These are phyloP conservation scores for Halictus quadricinctus DNA, from an alignment of 2,888 invertebrate genomes.

Conservation along the genomic window DNA sequence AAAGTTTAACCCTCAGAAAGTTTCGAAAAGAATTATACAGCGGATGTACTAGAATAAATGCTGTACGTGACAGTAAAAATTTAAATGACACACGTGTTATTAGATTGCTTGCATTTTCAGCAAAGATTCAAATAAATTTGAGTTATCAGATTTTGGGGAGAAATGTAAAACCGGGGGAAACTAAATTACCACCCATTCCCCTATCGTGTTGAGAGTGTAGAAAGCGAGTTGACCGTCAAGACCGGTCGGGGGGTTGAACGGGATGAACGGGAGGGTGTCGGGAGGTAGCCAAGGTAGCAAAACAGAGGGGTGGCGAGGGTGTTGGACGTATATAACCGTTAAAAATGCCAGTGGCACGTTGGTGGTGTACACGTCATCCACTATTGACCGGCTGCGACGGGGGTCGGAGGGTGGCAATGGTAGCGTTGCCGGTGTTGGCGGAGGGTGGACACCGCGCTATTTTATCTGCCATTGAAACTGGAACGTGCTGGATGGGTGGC, in stretches of 20 bases:
- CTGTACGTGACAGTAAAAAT: too few species aligned
- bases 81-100: too few species aligned
- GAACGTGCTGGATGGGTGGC: conserved; percentile 52
- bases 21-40: too few species aligned
- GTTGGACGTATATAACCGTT: conserved; percentile 60
- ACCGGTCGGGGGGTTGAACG: background rate
- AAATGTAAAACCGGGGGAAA: too few species aligned
- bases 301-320: background rate
- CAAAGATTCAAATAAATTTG: too few species aligned
- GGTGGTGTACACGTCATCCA: conserved; percentile 63
- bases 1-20: too few species aligned
- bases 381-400: conserved; percentile 66
- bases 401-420: conserved; percentile 41
- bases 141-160: too few species aligned
- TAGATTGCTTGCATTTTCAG: too few species aligned
- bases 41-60: too few species aligned
- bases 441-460: conserved; percentile 65
- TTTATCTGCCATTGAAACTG: conserved; percentile 73
- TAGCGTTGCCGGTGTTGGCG: conserved; percentile 50
- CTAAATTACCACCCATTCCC: background rate
- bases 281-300: conserved; percentile 11
- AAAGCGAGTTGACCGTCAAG: conserved; percentile 5
- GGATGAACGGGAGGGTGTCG: background rate
- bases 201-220: background rate
- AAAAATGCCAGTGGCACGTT: conserved; percentile 67